phyloP scores from a whole-genome alignment of 2,888 invertebrate genomes.

The Stenodera caucasica region DNA sequence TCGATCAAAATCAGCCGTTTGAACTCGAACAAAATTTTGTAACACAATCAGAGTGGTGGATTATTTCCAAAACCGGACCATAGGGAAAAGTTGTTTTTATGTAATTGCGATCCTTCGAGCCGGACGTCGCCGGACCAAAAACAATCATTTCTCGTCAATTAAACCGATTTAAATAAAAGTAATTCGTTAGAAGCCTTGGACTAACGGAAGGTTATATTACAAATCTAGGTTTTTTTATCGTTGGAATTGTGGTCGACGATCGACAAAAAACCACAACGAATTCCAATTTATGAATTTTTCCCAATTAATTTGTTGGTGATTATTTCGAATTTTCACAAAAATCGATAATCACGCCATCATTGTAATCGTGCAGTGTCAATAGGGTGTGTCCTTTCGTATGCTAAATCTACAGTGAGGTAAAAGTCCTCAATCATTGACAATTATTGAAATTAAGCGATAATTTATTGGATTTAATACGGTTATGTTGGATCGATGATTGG shows the following conservation, averaged over 20 bases:
- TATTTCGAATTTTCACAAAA: background rate
- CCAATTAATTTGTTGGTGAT: background rate
- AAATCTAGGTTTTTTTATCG: background rate
- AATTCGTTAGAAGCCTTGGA: slow-evolving; percentile 1
- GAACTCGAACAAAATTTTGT: too few species aligned
- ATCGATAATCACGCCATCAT: background rate
- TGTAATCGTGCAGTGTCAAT: background rate
- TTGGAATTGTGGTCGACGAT: background rate
- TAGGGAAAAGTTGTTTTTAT: too few species aligned
- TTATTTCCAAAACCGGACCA: too few species aligned
- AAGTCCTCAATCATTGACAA: background rate
- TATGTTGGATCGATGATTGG: too few species aligned
- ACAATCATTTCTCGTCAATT: too few species aligned
- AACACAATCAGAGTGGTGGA: too few species aligned
- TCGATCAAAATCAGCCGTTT: background rate
- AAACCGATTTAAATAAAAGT: too few species aligned
- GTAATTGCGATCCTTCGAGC: too few species aligned
- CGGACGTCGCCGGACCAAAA: too few species aligned
- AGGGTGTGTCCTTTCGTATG: slow-evolving; percentile 2
- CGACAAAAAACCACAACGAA: slow-evolving; percentile 1
- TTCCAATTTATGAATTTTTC: background rate
- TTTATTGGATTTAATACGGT: background rate
- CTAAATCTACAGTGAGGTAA: background rate
- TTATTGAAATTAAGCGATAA: too few species aligned
- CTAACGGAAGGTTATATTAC: background rate